Evolutionary conservation across 2,888 invertebrate species (phyloP).

Genomic region (Cremastinae sp.): DNA sequence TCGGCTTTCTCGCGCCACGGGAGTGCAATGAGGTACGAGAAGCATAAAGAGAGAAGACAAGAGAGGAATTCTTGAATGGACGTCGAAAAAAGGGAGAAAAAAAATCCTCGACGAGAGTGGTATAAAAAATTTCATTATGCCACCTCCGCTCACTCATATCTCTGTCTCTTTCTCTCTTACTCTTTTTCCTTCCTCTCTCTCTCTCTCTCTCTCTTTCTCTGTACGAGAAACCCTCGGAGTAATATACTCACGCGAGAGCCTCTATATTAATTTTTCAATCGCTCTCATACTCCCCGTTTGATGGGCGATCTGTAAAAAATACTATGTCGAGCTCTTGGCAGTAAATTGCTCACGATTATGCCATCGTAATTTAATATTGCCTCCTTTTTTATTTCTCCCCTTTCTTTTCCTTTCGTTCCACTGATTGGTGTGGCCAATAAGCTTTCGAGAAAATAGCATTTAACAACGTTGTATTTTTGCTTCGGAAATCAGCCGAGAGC

Average conservation of each 20-base stretch:
- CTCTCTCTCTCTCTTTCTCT: too few relatives aligned
- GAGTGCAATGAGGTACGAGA: slow-evolving; percentile 47
- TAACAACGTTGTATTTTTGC: too few relatives aligned
- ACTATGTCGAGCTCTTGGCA: background rate
- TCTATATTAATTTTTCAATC: slow-evolving; percentile 51
- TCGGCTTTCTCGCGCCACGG: slow-evolving; percentile 37
- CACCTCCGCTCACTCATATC: slow-evolving; percentile 31
- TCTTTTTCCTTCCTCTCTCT: too few relatives aligned
- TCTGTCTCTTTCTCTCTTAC: too few relatives aligned
- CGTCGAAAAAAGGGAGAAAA: slow-evolving; percentile 22
- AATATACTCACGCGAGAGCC: slow-evolving; percentile 38
- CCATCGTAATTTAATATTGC: slow-evolving; percentile 9
- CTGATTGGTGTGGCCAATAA: background rate
- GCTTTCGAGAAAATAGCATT: background rate
- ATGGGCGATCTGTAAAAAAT: slow-evolving; percentile 29
- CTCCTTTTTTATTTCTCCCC: too few relatives aligned
- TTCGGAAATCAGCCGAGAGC: too few relatives aligned
- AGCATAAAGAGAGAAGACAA: slow-evolving; percentile 50
- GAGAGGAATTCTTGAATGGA: slow-evolving; percentile 45
- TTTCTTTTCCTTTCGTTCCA: background rate
- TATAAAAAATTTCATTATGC: slow-evolving; percentile 53
- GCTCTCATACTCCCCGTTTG: slow-evolving; percentile 30
- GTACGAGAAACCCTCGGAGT: slow-evolving; percentile 43
- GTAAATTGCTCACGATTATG: slow-evolving; percentile 16
- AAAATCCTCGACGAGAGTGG: slow-evolving; percentile 42